Evolutionary conservation across 2,797 vertebrate species (phyloP).

Genomic region (Centroberyx gerrardi): DNA sequence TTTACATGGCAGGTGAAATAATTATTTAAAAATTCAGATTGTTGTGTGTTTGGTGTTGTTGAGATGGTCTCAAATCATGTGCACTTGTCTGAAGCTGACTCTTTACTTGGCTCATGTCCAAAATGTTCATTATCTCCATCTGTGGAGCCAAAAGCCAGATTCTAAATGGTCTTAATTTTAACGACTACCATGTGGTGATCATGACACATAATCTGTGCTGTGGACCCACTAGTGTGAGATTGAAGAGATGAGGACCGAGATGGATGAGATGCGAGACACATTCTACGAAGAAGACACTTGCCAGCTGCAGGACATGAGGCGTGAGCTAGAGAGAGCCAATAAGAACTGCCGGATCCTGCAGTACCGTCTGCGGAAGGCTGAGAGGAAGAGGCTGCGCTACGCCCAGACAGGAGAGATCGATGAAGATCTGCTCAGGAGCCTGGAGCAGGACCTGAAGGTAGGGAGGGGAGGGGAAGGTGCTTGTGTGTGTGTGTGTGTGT

Average conservation of each 20-base stretch:
- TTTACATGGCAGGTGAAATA: too few species aligned
- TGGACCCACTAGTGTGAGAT: constrained; percentile 89
- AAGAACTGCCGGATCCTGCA: constrained; percentile 99
- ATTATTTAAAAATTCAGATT: too few species aligned
- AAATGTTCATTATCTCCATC: constrained; percentile 19
- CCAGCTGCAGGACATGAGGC: constrained; percentile 97
- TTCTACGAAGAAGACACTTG: constrained; percentile 99
- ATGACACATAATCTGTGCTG: constrained; percentile 18
- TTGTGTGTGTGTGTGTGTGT: constrained; percentile 1
- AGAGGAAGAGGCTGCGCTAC: constrained; percentile 94
- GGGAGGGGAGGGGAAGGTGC: background rate
- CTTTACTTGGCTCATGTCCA: constrained; percentile 1
- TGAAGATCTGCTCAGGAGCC: constrained; percentile 94
- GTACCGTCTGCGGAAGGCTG: constrained; percentile 97
- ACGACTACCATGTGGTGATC: constrained; percentile 1
- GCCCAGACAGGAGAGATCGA: constrained; percentile 95
- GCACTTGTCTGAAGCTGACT: background rate
- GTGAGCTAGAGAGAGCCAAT: constrained; percentile 97
- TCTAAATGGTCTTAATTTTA: background rate
- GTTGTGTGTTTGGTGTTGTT: background rate
- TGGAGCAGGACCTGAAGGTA: constrained; percentile 98
- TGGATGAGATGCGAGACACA: constrained; percentile 99
- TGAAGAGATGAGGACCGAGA: constrained; percentile 97
- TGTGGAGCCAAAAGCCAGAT: constrained; percentile 18
- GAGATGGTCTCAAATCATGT: background rate